Base-by-base conservation (phyloP, 2,113 vertebrate genomes). In the Nipponia nippon region DNA sequence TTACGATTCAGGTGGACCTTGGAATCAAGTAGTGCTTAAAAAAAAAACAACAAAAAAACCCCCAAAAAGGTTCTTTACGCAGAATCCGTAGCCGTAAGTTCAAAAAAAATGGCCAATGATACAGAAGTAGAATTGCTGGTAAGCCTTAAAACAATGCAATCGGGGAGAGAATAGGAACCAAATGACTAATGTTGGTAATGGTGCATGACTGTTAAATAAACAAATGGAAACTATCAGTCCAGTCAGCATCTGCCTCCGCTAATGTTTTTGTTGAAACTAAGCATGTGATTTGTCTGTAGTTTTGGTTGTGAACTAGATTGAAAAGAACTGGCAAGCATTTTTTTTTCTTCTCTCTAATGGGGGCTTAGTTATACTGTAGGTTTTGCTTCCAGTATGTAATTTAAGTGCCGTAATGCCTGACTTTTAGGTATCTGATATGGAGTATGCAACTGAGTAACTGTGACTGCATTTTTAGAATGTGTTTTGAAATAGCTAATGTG, bases 191-290 rank as follows among this genome's bases (percentile, higher is more conserved):
- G 66, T 58, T 75, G 89, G 83, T 86, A 83, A 83, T 87, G 89
- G 78, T 93, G 81, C 66, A 53, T 96, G 93, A 93, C 78, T 94
- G 85, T 80, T 96, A 73, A 91, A 84, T 71, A 95, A 93, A 93
- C 93, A 96, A 94, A 56, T 90, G 93, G 92, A 93, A 96, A 85
- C 75, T 85, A 83, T 95, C 92, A 93, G 95, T 87, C 78, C 95
- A 87, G 84, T 97, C 92, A 94, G 95, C 93, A 85, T 94, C 82
- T 96, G 84, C 79, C 77, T 65, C 27, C 83, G 81, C 87, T 85
- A 69, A 85, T 95, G 87, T 65, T 94, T 96, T 95, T 94, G 87
- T 96, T 94, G 82, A 93, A 96, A 80, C 17, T 59, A 53, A 82
- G 66, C 87, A 11, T 76, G 78, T 90, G 92, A 87, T 97, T 80